Base-by-base conservation (phyloP, 2,797 vertebrate genomes). In the Meda fulgida region DNA sequence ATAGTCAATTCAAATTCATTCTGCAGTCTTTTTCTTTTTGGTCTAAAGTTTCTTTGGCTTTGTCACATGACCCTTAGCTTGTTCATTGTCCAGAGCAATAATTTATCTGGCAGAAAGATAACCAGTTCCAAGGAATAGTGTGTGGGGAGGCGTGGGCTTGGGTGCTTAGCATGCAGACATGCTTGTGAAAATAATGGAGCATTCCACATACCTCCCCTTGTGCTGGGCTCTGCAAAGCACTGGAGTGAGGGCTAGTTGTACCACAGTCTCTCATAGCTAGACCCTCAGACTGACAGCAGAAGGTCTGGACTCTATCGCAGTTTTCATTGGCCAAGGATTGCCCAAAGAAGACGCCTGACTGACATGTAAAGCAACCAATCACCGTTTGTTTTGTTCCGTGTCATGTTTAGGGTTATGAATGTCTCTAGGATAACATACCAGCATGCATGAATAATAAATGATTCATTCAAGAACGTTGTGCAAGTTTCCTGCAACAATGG, bases 21-120 rank as follows among this genome's bases (percentile, higher is more conserved):
- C 18, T 80, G 31, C n/a, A 13, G 86, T 85, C 16, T 88, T 46
- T 14, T 46, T 46, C 88, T 89, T 91, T 88, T 87, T 91, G 88
- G 89, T 89, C 87, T 80, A 87, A 87, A 77, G 80, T 84, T 89
- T 86, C 87, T 71, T 89, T 87, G 40, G 66, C 86, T 91, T 93
- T 91, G 92, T 93, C 88, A 89, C 84, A 84, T 89, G 90, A 92
- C 91, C 92, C 94, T 94, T 90, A 94, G 93, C 93, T 94, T 94
- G 92, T 90, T 94, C 87, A 85, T 69, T 84, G 70, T 93, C 92
- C 93, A 93, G 89, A 89, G 90, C 84, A 82, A 90, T 91, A 93
- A 93, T 94, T 93, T 94, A 88, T 89, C 92, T 91, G 89, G 92
- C 85, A 91, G 91, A 93, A 90, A 94, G 92, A 93, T 88, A 89